These are phyloP conservation scores for Craterocephalus amniculus DNA, from an alignment of 2,797 vertebrate genomes.

Conservation along the genomic window DNA sequence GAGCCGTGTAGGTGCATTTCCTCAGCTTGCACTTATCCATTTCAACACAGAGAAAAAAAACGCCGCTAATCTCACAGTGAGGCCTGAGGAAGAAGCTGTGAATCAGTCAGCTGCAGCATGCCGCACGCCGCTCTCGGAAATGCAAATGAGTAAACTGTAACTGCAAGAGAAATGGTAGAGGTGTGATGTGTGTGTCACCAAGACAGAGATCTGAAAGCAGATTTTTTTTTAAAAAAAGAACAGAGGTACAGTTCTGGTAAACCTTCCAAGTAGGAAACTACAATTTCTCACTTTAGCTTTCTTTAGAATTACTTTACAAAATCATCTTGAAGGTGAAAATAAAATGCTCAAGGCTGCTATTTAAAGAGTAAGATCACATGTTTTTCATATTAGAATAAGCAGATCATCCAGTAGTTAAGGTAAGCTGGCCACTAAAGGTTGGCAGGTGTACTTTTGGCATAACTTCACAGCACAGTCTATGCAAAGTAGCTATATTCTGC, in stretches of 20 bases:
- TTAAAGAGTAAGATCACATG: neutral
- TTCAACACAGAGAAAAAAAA: neutral
- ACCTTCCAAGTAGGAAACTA: neutral
- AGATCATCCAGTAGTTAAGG: neutral
- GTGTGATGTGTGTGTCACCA: neutral
- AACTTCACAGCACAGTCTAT: neutral
- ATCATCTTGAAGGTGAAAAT: neutral
- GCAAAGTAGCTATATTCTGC: neutral
- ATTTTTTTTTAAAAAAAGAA: neutral
- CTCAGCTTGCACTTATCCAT: constrained; percentile 1
- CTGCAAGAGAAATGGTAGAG: constrained; percentile 1
- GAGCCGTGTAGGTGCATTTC: neutral
- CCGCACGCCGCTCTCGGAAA: neutral
- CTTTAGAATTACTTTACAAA: neutral
- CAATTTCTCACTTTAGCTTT: neutral
- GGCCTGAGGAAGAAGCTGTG: neutral
- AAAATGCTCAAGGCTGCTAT: neutral
- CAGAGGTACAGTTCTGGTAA: neutral
- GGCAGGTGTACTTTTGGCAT: neutral
- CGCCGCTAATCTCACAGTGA: neutral
- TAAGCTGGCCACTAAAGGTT: neutral
- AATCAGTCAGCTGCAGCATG: neutral
- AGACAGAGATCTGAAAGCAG: neutral
- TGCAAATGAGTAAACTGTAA: constrained; percentile 17
- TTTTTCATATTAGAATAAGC: constrained; percentile 1